phyloP scores from a whole-genome alignment of 2,888 invertebrate genomes.

The Azorinus chamasolen region DNA sequence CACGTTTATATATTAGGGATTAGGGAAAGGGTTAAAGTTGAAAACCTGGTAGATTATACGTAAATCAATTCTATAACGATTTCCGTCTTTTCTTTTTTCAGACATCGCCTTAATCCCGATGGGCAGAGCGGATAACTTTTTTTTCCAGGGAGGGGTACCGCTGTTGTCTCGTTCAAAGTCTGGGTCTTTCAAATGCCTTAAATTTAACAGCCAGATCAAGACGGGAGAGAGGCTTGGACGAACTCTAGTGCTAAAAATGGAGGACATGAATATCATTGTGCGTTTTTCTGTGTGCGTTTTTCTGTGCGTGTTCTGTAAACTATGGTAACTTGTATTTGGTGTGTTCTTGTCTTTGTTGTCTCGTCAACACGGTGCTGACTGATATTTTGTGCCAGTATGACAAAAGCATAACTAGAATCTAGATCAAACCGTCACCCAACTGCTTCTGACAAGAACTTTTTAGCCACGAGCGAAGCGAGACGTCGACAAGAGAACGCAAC shows the following conservation, averaged over 20 bases:
- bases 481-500: too few relatives aligned
- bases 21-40: too few relatives aligned
- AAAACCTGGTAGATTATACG: too few relatives aligned
- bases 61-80: not conserved
- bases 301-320: not conserved
- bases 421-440: too few relatives aligned
- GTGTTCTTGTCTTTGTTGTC: too few relatives aligned
- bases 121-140: not conserved
- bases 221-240: not conserved
- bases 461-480: too few relatives aligned
- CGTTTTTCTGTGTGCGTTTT: not conserved
- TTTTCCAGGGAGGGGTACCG: slow-evolving; percentile 12
- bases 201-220: slow-evolving; percentile 9
- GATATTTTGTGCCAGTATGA: too few relatives aligned
- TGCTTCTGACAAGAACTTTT: too few relatives aligned
- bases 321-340: too few relatives aligned
- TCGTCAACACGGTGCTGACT: too few relatives aligned
- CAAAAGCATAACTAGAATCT: too few relatives aligned
- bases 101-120: slow-evolving; percentile 8
- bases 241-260: not conserved
- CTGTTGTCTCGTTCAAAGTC: not conserved
- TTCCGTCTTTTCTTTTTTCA: slow-evolving; percentile 11
- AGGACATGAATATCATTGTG: slow-evolving; percentile 5
- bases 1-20: too few relatives aligned
- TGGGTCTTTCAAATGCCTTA: slow-evolving; percentile 41